Percentiles rank a stretch among this genome's conserved stretches.
Evolutionary conservation across 2,888 invertebrate species (phyloP).

Genomic region (Corbicula japonica): DNA sequence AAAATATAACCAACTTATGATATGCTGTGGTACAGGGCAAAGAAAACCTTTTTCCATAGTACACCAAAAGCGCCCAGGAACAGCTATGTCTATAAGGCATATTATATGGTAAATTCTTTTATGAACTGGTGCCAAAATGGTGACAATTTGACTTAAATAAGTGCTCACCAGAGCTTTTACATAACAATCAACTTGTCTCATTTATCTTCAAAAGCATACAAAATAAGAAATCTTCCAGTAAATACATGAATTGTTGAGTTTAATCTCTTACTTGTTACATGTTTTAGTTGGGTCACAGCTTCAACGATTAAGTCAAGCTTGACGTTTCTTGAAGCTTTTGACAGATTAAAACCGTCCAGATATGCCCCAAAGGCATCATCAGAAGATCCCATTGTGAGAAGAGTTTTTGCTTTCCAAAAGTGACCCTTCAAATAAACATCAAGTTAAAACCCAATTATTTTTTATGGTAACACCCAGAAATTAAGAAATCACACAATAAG

Average conservation of each 20-base stretch:
- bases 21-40: too few relatives aligned
- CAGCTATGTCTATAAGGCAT: too few relatives aligned
- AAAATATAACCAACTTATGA: too few relatives aligned
- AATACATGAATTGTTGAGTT: not conserved
- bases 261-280: slow-evolving; percentile 45
- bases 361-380: slow-evolving; percentile 62
- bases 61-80: too few relatives aligned
- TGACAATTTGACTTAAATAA: not conserved
- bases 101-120: too few relatives aligned
- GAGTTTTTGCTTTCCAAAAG: slow-evolving; percentile 67
- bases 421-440: slow-evolving; percentile 61
- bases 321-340: slow-evolving; percentile 24
- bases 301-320: slow-evolving; percentile 66
- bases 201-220: not conserved
- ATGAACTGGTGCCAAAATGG: too few relatives aligned
- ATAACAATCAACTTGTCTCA: not conserved
- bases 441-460: not conserved
- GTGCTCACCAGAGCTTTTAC: not conserved
- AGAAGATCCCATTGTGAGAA: slow-evolving; percentile 35
- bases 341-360: slow-evolving; percentile 56
- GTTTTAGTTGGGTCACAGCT: slow-evolving; percentile 52
- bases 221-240: not conserved
- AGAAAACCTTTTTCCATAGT: too few relatives aligned
- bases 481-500: too few relatives aligned
- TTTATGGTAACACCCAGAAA: not conserved